Conservation (phyloP, 2,113 vertebrate genomes). For the Engystomops pustulosus region DNA sequence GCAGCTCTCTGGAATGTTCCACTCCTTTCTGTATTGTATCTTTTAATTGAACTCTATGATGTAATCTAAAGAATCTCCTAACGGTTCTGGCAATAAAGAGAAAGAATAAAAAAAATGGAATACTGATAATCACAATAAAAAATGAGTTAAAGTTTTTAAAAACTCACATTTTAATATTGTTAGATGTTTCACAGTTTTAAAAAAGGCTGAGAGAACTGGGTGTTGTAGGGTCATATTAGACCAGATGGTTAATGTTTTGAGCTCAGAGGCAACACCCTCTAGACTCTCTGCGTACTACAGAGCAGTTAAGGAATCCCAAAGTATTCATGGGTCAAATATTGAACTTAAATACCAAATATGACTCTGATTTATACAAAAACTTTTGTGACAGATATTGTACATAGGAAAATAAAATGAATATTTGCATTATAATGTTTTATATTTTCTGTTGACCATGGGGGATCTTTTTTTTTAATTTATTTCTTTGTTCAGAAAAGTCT, state of each 20-base stretch:
- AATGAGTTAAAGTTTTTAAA: neutral
- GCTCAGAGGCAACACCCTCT: slow-evolving; percentile 47
- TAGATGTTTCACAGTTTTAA: slow-evolving; percentile 17
- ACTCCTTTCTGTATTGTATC: slow-evolving; percentile 42
- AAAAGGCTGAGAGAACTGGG: slow-evolving; percentile 24
- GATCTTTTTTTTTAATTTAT: too few species aligned
- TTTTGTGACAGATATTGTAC: neutral
- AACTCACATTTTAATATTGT: neutral
- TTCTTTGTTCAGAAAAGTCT: too few species aligned
- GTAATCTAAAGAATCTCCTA: neutral
- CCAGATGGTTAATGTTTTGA: slow-evolving; percentile 47
- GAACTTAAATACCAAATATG: neutral
- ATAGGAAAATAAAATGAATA: neutral
- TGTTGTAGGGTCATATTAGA: slow-evolving; percentile 48
- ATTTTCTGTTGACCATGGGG: too few species aligned
- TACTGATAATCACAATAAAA: neutral
- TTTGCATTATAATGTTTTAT: too few species aligned
- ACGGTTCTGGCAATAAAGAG: neutral
- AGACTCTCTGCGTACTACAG: slow-evolving; percentile 20
- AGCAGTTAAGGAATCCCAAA: slow-evolving; percentile 38
- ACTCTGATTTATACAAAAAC: neutral
- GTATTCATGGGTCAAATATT: slow-evolving; percentile 21
- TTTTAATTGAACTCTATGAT: slow-evolving; percentile 39
- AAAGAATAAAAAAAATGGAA: neutral
- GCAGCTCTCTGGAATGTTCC: slow-evolving; percentile 37